Evolutionary conservation across 2,797 vertebrate genomes (phyloP).

Genomic region (Urocyon cinereoargenteus): DNA sequence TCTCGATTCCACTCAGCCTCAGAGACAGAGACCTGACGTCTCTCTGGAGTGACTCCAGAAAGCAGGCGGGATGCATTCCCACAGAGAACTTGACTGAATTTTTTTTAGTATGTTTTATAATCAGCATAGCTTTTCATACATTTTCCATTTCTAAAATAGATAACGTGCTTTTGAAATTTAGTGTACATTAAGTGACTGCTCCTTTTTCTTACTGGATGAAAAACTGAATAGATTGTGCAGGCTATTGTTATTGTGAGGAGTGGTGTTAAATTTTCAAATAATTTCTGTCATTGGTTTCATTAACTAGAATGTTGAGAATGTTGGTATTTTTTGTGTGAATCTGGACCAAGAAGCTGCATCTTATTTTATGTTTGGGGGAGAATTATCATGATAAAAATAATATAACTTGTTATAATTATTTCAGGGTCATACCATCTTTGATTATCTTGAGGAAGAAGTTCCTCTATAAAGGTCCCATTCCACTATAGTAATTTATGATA

Average conservation of each 20-base stretch:
- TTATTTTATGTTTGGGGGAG: not conserved
- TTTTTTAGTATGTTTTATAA: not conserved
- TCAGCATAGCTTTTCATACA: not conserved
- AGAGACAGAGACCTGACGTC: not conserved
- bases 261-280: not conserved
- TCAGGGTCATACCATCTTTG: not conserved
- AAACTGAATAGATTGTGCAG: not conserved
- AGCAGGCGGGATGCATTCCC: not conserved
- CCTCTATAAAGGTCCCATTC: not conserved
- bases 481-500: not conserved
- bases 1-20: not conserved
- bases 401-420: not conserved
- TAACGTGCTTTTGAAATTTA: not conserved
- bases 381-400: not conserved
- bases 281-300: not conserved
- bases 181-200: not conserved
- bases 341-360: not conserved
- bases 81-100: not conserved
- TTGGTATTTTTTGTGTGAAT: not conserved
- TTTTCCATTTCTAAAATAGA: slow-evolving; percentile 6
- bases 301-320: not conserved
- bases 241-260: not conserved
- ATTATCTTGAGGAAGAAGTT: not conserved
- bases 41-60: not conserved
- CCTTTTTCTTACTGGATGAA: not conserved